Evolutionary conservation across 1,140 invertebrate genomes (phyloP).

Genomic region (Stegodyphus mimosarum): DNA sequence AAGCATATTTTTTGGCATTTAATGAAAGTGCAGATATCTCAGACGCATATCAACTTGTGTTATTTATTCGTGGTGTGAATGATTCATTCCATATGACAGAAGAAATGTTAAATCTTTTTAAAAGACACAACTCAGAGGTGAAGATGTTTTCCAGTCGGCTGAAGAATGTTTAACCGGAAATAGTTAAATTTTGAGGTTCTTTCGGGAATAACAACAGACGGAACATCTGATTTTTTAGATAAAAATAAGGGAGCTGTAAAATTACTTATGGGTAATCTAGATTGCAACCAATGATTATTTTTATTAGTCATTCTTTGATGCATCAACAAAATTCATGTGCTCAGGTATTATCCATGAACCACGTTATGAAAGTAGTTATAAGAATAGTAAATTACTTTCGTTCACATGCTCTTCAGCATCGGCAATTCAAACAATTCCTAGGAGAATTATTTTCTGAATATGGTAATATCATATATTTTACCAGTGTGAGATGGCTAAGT

Average conservation of each 20-base stretch:
- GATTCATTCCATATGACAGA: neutral
- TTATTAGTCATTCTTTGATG: neutral
- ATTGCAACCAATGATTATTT: neutral
- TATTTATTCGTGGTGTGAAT: no score
- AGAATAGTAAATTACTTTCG: slow-evolving; percentile 5
- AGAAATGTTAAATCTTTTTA: slow-evolving; percentile 15
- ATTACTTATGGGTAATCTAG: neutral
- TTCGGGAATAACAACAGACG: slow-evolving; percentile 2
- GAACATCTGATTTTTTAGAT: neutral
- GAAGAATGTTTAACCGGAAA: neutral
- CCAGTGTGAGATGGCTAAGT: neutral
- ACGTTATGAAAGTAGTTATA: neutral
- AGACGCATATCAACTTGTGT: no score
- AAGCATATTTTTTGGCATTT: no score
- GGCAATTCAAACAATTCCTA: neutral
- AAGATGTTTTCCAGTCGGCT: neutral
- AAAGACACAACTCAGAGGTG: slow-evolving; percentile 2
- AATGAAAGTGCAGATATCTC: no score
- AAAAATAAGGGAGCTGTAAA: neutral
- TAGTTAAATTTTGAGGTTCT: neutral
- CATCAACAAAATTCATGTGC: slow-evolving; percentile 21
- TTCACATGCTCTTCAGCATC: neutral
- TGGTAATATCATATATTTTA: neutral
- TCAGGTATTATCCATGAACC: neutral
- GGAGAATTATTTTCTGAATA: slow-evolving; percentile 1